Percentiles rank a stretch among this genome's conserved stretches.
Conservation (phyloP, 1,140 invertebrate species). For the Sitophilus oryzae region DNA sequence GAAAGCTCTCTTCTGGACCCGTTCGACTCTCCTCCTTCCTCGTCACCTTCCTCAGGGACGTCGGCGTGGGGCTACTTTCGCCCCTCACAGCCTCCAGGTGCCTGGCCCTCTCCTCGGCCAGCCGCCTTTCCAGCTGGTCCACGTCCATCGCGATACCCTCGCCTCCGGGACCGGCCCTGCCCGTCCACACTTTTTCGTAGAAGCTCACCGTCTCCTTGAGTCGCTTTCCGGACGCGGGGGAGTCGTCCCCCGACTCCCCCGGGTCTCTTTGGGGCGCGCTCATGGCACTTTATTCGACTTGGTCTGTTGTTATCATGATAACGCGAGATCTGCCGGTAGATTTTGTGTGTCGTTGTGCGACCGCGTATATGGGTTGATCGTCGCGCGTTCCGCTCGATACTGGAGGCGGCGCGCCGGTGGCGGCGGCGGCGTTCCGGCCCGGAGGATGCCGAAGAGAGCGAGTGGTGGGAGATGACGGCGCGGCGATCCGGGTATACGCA, state of each 20-base stretch:
- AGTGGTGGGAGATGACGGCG: constrained; percentile 32
- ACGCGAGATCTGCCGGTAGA: background rate
- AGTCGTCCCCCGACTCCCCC: constrained; percentile 7
- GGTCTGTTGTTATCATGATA: background rate
- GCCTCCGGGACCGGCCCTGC: constrained; percentile 44
- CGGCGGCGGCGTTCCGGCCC: constrained; percentile 16
- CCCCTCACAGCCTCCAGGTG: constrained; percentile 48
- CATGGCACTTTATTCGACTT: constrained; percentile 22
- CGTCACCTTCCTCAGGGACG: constrained; percentile 49
- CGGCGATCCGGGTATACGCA: constrained; percentile 23
- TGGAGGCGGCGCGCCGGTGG: constrained; percentile 24
- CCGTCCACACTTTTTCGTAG: constrained; percentile 70
- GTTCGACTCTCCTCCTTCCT: constrained; percentile 37
- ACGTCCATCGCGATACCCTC: constrained; percentile 53
- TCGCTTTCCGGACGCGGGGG: constrained; percentile 38
- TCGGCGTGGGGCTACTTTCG: constrained; percentile 52
- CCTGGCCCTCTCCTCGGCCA: constrained; percentile 52
- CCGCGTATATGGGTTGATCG: constrained; percentile 12
- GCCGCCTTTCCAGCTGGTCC: constrained; percentile 54
- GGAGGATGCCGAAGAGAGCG: constrained; percentile 23
- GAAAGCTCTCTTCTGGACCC: constrained; percentile 30
- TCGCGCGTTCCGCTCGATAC: constrained; percentile 38
- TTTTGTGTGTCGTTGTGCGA: constrained; percentile 26
- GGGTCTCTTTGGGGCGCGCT: constrained; percentile 26
- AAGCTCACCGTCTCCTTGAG: constrained; percentile 66